phyloP scores from a whole-genome alignment of 2,113 vertebrate species.

The Pedetes capensis region DNA sequence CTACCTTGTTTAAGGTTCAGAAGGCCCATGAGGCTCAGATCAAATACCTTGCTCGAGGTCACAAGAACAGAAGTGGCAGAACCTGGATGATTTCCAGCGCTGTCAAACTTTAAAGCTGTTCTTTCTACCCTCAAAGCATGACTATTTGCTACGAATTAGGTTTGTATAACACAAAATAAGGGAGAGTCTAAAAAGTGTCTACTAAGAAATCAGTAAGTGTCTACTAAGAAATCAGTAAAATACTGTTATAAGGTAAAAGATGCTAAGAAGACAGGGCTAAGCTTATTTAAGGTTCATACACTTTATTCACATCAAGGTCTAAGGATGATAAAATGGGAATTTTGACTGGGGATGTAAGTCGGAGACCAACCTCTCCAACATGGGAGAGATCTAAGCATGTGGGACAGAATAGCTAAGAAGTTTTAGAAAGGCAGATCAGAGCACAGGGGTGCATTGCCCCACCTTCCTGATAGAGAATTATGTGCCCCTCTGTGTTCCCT shows the following conservation, averaged over 20 bases:
- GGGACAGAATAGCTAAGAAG: not conserved
- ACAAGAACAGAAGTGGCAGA: not conserved
- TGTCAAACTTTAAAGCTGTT: not conserved
- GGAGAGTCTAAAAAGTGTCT: not conserved
- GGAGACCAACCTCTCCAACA: not conserved
- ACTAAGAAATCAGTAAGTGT: not conserved
- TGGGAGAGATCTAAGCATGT: not conserved
- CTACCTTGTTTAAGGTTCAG: not conserved
- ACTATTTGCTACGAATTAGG: not conserved
- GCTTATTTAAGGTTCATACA: not conserved
- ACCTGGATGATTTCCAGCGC: not conserved
- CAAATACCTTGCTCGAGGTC: not conserved
- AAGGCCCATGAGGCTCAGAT: not conserved
- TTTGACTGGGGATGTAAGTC: not conserved
- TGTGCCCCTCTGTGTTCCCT: no score
- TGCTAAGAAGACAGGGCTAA: not conserved
- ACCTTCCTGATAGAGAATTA: no score
- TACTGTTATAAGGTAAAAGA: not conserved
- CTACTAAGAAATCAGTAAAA: not conserved
- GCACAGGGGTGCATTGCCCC: no score
- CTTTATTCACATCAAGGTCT: not conserved
- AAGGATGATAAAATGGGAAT: not conserved
- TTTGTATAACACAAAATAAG: not conserved
- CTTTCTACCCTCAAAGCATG: not conserved
- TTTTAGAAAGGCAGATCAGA: no score